These are phyloP conservation scores for Agrilus cyanescens DNA, from an alignment of 2,888 invertebrate species.

Conservation along the genomic window DNA sequence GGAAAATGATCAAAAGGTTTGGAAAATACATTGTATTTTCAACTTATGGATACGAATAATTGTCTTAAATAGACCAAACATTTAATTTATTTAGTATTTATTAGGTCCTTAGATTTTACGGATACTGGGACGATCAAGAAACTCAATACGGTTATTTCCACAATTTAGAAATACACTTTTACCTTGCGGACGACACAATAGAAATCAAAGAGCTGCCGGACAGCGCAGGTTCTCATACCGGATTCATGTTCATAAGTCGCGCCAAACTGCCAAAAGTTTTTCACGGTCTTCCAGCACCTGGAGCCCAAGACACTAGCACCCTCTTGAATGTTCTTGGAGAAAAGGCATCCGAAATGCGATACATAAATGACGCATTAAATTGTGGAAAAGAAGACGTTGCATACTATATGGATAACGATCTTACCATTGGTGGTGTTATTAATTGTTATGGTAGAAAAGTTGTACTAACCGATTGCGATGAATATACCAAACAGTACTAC, in stretches of 20 bases:
- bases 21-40: not conserved
- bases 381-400: constrained; percentile 38
- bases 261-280: constrained; percentile 65
- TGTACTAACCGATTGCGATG: constrained; percentile 72
- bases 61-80: too few species aligned
- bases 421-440: constrained; percentile 69
- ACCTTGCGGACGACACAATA: constrained; percentile 77
- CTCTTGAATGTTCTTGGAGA: constrained; percentile 53
- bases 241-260: constrained; percentile 61
- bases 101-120: constrained; percentile 59
- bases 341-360: constrained; percentile 41
- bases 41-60: constrained; percentile 37
- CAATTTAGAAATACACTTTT: constrained; percentile 70
- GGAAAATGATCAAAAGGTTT: constrained; percentile 59
- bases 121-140: constrained; percentile 81
- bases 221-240: constrained; percentile 60
- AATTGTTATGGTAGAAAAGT: constrained; percentile 74
- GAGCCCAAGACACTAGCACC: constrained; percentile 39
- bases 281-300: constrained; percentile 35
- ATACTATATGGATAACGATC: constrained; percentile 58
- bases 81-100: constrained; percentile 19
- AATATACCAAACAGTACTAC: constrained; percentile 78
- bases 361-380: constrained; percentile 45
- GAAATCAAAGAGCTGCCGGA: constrained; percentile 68
- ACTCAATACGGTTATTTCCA: constrained; percentile 67